These are phyloP conservation scores for Helicoverpa armigera DNA, from an alignment of 1,140 invertebrate genomes.

Conservation along the genomic window DNA sequence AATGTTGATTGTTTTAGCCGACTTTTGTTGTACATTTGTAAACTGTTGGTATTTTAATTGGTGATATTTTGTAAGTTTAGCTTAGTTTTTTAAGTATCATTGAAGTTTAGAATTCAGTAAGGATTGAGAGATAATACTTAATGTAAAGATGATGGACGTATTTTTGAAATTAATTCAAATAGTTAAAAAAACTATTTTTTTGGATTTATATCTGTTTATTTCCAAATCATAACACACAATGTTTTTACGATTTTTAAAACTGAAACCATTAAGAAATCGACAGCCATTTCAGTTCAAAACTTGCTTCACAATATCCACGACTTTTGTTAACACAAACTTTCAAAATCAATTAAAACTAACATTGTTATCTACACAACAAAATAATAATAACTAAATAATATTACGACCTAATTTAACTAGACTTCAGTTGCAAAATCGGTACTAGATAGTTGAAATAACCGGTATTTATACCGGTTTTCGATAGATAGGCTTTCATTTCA, in stretches of 20 bases:
- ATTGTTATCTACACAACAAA: slow-evolving; percentile 15
- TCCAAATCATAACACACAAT: too few relatives aligned
- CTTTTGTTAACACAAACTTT: slow-evolving; percentile 9
- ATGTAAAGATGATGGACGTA: too few relatives aligned
- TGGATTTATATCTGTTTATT: too few relatives aligned
- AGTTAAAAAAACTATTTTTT: too few relatives aligned
- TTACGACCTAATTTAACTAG: slow-evolving; percentile 22
- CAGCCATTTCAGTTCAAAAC: not conserved
- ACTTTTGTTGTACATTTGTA: not conserved
- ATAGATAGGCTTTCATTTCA: slow-evolving; percentile 54
- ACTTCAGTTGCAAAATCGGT: slow-evolving; percentile 54
- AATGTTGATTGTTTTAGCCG: not conserved
- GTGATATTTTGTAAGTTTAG: slow-evolving; percentile 12
- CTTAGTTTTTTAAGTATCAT: not conserved
- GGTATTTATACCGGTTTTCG: slow-evolving; percentile 46
- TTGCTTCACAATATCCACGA: not conserved
- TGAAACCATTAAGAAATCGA: not conserved
- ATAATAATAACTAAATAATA: slow-evolving; percentile 1
- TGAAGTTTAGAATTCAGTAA: too few relatives aligned
- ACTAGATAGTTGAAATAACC: slow-evolving; percentile 52
- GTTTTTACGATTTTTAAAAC: too few relatives aligned
- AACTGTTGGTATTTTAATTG: not conserved
- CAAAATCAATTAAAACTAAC: slow-evolving; percentile 27
- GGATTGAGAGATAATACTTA: too few relatives aligned
- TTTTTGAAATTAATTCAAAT: too few relatives aligned